Percentiles rank a stretch among this genome's conserved stretches.
phyloP scores from a whole-genome alignment of 2,888 invertebrate species.

The Diarsia brunnea region DNA sequence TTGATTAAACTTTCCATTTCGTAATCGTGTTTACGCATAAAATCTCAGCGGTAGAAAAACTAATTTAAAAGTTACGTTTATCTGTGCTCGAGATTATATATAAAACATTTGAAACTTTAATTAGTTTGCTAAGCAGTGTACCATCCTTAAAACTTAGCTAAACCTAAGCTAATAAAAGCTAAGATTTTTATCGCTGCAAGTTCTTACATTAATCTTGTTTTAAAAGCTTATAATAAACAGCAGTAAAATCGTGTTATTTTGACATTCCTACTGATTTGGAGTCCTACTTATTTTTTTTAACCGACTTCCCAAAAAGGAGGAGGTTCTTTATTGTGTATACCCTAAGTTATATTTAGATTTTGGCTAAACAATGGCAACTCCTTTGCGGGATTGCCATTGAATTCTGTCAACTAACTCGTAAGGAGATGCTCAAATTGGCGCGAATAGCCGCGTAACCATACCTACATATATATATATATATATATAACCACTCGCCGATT shows the following conservation, averaged over 20 bases:
- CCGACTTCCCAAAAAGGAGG: too few relatives aligned
- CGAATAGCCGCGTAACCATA: neutral
- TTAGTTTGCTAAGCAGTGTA: neutral
- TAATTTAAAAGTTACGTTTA: neutral
- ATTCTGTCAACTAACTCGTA: neutral
- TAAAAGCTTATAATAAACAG: neutral
- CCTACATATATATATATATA: too few relatives aligned
- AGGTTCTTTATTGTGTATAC: neutral
- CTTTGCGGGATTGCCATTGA: neutral
- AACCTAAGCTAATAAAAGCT: neutral
- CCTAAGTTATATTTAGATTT: neutral
- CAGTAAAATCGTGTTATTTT: neutral
- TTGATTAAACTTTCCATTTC: neutral
- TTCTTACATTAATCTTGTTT: neutral
- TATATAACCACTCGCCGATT: neutral
- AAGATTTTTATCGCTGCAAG: neutral
- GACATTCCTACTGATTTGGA: neutral
- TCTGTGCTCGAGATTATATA: neutral
- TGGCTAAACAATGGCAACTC: neutral
- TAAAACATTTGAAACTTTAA: neutral
- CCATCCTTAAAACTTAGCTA: neutral
- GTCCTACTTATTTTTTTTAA: neutral
- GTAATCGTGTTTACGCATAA: neutral
- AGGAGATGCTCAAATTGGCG: neutral
- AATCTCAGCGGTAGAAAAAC: neutral